These are phyloP conservation scores for Heliconius hermathena DNA, from an alignment of 1,140 invertebrate species.

Conservation along the genomic window DNA sequence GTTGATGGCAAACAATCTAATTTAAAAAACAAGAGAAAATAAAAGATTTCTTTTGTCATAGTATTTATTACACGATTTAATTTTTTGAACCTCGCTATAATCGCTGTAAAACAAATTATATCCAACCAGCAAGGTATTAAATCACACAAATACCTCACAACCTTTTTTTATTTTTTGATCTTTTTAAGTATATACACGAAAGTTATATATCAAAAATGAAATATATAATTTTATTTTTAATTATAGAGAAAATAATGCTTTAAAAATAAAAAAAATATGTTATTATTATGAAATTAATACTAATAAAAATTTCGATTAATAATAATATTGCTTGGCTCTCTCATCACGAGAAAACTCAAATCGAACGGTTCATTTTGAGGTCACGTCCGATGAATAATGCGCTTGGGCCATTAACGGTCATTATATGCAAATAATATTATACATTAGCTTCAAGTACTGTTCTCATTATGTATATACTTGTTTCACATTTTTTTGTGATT, in stretches of 20 bases:
- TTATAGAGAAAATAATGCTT: neutral
- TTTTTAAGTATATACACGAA: too few relatives aligned
- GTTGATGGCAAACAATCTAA: too few relatives aligned
- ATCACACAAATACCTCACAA: neutral
- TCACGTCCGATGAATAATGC: slow-evolving; percentile 72
- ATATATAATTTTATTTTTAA: neutral
- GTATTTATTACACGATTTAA: neutral
- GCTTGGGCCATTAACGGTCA: slow-evolving; percentile 72
- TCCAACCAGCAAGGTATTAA: neutral
- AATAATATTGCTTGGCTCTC: neutral
- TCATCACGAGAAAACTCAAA: slow-evolving; percentile 42
- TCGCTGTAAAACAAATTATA: neutral
- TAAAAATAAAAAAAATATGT: neutral
- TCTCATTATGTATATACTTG: slow-evolving; percentile 32
- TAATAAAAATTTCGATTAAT: neutral
- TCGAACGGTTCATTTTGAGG: slow-evolving; percentile 74
- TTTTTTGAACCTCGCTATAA: neutral
- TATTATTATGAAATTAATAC: neutral
- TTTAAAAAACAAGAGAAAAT: too few relatives aligned
- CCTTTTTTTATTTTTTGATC: neutral
- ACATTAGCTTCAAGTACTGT: slow-evolving; percentile 62
- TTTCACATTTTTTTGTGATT: slow-evolving; percentile 10
- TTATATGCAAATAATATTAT: slow-evolving; percentile 81
- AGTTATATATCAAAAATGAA: too few relatives aligned
- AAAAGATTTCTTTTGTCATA: neutral